A percentile compares a stretch with the other conserved stretches of the same genome.
Conservation (phyloP, 2,797 vertebrate species). For the Smutsia temminckii region DNA sequence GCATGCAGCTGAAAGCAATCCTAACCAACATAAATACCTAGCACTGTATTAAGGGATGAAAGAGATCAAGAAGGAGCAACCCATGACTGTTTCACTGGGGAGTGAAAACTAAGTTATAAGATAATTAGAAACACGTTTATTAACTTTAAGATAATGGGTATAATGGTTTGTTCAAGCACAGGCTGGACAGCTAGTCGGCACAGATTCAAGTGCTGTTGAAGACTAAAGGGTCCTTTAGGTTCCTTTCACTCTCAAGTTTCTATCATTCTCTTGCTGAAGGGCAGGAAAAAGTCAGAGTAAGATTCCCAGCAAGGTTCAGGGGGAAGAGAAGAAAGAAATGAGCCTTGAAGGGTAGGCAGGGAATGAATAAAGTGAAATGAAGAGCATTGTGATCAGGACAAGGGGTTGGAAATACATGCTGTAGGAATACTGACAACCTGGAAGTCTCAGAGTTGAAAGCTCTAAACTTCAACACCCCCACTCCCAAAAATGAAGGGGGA, state of each 20-base stretch:
- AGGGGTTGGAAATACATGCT: not conserved
- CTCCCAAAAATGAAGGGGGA: not conserved
- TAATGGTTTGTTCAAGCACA: not conserved
- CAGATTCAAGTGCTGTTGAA: not conserved
- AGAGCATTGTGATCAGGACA: not conserved
- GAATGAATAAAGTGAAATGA: not conserved
- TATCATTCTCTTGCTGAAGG: not conserved
- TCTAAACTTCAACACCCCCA: not conserved
- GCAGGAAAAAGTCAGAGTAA: not conserved
- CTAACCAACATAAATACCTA: not conserved
- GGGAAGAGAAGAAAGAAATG: not conserved
- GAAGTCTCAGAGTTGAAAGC: not conserved
- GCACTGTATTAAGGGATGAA: not conserved
- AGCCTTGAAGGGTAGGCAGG: not conserved
- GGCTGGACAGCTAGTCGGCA: not conserved
- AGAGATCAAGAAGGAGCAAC: not conserved
- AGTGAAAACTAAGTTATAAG: not conserved
- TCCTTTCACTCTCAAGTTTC: not conserved
- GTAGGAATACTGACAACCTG: not conserved
- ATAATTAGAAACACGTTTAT: conserved; percentile 24
- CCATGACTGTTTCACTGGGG: not conserved
- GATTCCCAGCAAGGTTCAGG: not conserved
- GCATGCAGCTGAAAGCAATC: not conserved
- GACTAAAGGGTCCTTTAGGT: not conserved
- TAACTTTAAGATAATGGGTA: not conserved